Base-by-base conservation (phyloP, 2,113 vertebrate genomes). In the Atractosteus spatula region DNA sequence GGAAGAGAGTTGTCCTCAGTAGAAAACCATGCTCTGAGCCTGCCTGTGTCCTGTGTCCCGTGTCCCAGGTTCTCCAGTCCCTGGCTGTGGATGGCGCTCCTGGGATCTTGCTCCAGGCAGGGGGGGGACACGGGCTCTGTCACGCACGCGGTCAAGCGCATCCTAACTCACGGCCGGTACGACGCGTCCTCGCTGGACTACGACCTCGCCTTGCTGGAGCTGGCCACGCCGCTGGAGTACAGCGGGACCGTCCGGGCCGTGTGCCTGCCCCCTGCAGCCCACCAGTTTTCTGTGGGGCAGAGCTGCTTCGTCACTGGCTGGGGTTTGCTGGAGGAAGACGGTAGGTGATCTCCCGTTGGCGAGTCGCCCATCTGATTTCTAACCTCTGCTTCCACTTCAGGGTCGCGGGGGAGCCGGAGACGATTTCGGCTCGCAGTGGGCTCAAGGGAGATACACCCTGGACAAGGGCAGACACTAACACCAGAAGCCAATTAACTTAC, bases 21-120 rank as follows among this genome's bases (percentile, higher is more conserved):
- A 73, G 13, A 11, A 12, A 11, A 16, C 47, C 16, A 5, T 7
- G 45, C 44, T n/a, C 13, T 51, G 5, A 51, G 47, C 10, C 47
- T 51, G 2, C 10, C 47, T 51, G 47, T 59, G 10, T 29, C 45
- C 41, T 69, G 51, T 64, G 17, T 45, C 42, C 4, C n/a, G n/a
- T n/a, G n/a, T 0, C 51, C 3, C 78, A 89, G 89, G 67, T 84
- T 82, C 62, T 84, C 85, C 0, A 72, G 74, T 3, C 71, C 87
- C 0, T 74, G 57, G 12, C 10, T 80, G 7, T 97, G 95, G 95
- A 91, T 89, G 0, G 95, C 91, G 17, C 83, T 85, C 66, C 73
- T 96, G 73, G 96, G 96, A 0, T 89, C 96, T 10, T 94, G 89
- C 0, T 63, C 86, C 76, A 94, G 96, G 77, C 76, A 85, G 55